Evolutionary conservation across 2,888 invertebrate genomes (phyloP).

Genomic region (Cephalotes varians): DNA sequence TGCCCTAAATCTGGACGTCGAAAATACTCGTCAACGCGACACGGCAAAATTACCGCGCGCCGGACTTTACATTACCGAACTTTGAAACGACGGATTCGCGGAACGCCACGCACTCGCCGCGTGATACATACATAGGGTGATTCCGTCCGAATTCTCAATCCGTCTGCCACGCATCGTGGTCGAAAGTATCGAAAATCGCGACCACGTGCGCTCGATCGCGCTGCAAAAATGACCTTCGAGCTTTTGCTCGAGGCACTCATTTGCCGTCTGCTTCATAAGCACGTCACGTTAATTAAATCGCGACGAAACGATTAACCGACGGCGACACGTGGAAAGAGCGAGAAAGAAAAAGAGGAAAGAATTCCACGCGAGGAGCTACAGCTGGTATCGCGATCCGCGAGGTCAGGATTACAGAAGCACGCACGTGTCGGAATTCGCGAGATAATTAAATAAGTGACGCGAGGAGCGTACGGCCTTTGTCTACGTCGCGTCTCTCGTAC

Average conservation of each 20-base stretch:
- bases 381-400: slow-evolving; percentile 5
- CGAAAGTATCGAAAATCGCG: neutral
- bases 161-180: too few relatives aligned
- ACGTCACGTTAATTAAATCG: neutral
- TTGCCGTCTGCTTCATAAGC: neutral
- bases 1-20: neutral
- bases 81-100: neutral
- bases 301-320: slow-evolving; percentile 10
- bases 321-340: neutral
- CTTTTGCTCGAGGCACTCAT: neutral
- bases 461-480: neutral
- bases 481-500: neutral
- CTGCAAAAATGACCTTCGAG: neutral
- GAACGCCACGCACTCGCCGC: neutral
- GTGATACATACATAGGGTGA: neutral
- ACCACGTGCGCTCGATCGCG: neutral
- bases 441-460: slow-evolving; percentile 37
- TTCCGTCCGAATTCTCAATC: neutral
- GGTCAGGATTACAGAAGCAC: slow-evolving; percentile 12
- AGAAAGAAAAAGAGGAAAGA: neutral
- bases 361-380: neutral
- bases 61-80: neutral
- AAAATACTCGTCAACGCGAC: slow-evolving; percentile 3
- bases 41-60: neutral
- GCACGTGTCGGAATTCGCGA: slow-evolving; percentile 39